A percentile compares a stretch with the other conserved stretches of the same genome.
Conservation (phyloP, 1,140 invertebrate species). For the Bicyclus anynana region DNA sequence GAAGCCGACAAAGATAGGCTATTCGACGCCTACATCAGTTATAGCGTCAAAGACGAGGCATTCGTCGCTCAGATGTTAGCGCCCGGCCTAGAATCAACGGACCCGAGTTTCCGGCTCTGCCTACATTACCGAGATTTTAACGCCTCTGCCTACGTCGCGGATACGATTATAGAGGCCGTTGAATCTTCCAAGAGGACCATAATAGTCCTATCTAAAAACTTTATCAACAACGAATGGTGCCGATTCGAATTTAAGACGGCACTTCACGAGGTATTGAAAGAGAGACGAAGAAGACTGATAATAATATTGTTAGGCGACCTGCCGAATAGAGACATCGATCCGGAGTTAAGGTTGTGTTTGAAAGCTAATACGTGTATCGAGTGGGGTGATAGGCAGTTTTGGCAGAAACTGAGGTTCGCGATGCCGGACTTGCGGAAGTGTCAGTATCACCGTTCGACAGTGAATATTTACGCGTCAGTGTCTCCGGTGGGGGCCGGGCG, state of each 20-base stretch:
- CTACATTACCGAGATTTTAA: conserved; percentile 91
- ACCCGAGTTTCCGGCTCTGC: conserved; percentile 87
- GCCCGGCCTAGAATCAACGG: conserved; percentile 86
- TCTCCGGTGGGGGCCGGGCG: conserved; percentile 75
- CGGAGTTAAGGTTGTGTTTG: conserved; percentile 91
- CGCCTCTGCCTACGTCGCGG: conserved; percentile 89
- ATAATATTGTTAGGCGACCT: conserved; percentile 91
- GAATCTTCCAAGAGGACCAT: conserved; percentile 93
- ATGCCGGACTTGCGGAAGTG: conserved; percentile 87
- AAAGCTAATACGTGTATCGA: conserved; percentile 93
- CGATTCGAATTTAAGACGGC: conserved; percentile 95
- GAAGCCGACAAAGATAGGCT: conserved; percentile 89
- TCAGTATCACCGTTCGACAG: conserved; percentile 79
- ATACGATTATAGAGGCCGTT: conserved; percentile 93
- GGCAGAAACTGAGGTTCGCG: conserved; percentile 94
- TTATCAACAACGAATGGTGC: conserved; percentile 95
- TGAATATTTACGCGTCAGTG: conserved; percentile 82
- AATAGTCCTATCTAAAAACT: conserved; percentile 93
- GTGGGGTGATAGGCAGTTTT: conserved; percentile 95
- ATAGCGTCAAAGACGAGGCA: conserved; percentile 92
- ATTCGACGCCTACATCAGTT: conserved; percentile 94
- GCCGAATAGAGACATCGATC: conserved; percentile 90
- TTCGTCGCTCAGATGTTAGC: conserved; percentile 92
- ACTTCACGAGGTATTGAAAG: conserved; percentile 92
- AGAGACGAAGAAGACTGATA: conserved; percentile 88